These are phyloP conservation scores for Drosophila pseudotalamancana DNA, from an alignment of 2,888 invertebrate species.

Conservation along the genomic window DNA sequence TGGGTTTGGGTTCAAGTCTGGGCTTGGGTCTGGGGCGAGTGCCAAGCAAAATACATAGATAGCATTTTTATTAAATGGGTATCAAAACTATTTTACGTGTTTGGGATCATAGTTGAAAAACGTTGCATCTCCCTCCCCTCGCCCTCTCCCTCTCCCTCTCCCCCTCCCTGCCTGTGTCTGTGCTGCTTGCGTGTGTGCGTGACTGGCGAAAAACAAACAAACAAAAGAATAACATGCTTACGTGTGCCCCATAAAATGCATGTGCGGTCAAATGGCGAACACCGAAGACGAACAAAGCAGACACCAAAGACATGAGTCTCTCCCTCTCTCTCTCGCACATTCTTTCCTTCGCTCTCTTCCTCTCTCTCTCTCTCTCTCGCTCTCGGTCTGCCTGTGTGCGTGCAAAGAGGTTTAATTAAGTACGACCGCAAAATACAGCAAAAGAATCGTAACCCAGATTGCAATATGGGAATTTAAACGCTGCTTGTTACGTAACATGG, in stretches of 20 bases:
- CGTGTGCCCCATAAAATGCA: constrained; percentile 72
- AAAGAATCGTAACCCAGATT: constrained; percentile 7
- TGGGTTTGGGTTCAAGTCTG: neutral
- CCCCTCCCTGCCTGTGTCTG: neutral
- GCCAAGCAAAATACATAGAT: constrained; percentile 68
- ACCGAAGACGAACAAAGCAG: constrained; percentile 10
- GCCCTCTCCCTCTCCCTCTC: neutral
- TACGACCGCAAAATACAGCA: constrained; percentile 8
- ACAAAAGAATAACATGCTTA: constrained; percentile 56
- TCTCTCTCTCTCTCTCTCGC: neutral
- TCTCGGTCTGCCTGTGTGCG: neutral
- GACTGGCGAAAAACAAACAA: constrained; percentile 31
- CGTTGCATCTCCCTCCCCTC: constrained; percentile 17
- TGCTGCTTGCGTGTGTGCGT: constrained; percentile 28
- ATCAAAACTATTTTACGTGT: constrained; percentile 78
- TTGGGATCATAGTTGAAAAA: constrained; percentile 39
- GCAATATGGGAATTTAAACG: constrained; percentile 14
- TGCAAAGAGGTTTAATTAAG: constrained; percentile 24
- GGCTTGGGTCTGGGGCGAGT: neutral
- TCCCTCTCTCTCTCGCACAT: neutral
- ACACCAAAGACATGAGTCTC: constrained; percentile 2
- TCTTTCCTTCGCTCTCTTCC: neutral
- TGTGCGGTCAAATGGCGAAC: constrained; percentile 45
- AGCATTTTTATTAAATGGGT: constrained; percentile 74
- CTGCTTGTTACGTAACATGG: neutral